Percentiles rank a stretch among this genome's conserved stretches.
Conservation (phyloP, 2,113 vertebrate genomes). For the Salvator merianae region DNA sequence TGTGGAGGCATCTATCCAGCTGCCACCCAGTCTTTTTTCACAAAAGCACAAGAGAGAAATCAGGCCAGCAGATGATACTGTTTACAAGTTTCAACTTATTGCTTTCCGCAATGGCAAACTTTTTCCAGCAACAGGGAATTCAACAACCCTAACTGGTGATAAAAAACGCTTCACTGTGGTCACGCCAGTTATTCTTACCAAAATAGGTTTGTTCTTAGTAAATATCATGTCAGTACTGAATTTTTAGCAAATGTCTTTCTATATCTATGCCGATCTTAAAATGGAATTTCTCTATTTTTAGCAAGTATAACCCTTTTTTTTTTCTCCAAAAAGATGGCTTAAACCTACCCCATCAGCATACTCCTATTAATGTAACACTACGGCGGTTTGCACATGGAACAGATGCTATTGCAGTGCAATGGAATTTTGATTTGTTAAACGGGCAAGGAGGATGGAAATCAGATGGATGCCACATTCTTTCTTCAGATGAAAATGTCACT, state of each 20-base stretch:
- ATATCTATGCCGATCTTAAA: background rate
- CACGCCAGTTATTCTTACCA: constrained; percentile 92
- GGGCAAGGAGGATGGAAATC: constrained; percentile 94
- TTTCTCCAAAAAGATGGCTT: constrained; percentile 79
- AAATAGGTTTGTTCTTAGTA: constrained; percentile 82
- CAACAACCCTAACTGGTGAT: constrained; percentile 84
- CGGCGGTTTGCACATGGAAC: constrained; percentile 87
- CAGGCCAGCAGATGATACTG: constrained; percentile 79
- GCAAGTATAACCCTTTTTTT: background rate
- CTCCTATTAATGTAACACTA: constrained; percentile 87
- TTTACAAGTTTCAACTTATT: constrained; percentile 91
- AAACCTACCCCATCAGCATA: constrained; percentile 67
- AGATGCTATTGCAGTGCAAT: constrained; percentile 88
- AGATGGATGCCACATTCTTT: constrained; percentile 87
- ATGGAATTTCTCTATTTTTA: background rate
- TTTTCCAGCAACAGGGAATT: constrained; percentile 92
- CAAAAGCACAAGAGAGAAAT: constrained; percentile 77
- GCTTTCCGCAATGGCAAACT: constrained; percentile 96
- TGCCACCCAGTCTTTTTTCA: constrained; percentile 88
- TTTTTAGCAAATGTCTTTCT: background rate
- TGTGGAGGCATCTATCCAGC: constrained; percentile 93
- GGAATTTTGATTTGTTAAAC: constrained; percentile 89
- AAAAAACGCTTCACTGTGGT: constrained; percentile 89
- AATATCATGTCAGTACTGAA: background rate
- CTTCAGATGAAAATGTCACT: constrained; percentile 91